Evolutionary conservation across 2,113 vertebrate genomes (phyloP), one percentile per base, ranked within the genome.

Genomic region (Saguinus imperator): DNA sequence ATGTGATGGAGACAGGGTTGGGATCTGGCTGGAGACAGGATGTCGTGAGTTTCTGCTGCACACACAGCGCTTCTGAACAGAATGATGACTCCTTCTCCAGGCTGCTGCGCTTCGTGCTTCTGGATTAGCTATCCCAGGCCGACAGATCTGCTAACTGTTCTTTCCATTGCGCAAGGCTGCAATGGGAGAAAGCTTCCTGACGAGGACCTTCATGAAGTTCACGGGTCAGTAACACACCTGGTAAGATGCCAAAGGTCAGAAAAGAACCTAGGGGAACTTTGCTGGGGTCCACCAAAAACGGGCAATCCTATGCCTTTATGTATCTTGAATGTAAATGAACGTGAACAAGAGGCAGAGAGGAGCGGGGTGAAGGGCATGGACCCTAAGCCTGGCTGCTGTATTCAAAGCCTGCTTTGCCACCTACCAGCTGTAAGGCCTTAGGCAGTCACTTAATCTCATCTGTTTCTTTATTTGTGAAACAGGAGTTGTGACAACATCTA

Each of bases 61-160:
- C 43, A 20, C 25, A 2, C 8, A 40, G 20, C 20, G 52, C 35
- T 73, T 82, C 82, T 52, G 82, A 82, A 37, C 32, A 32, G 14
- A 64, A 52, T 3, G 64, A 21, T 21, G 11, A 12, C 12, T 20
- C 43, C 75, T 81, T 6, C 8, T 37, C 8, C 16, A 0, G 45
- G 32, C 23, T 14, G 0, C n/a, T 52, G 64, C n/a, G 50, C 16
- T 23, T 72, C 0, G 0, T 17, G 61, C n/a, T 11, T 87, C 76
- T 3, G 17, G 82, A 23, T 43, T 11, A n/a, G 52, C 82, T 61
- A 6, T 17, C 27, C 14, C 4, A 17, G 21, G 48, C 45, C 7
- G 0, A 9, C n/a, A 45, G 17, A 8, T 48, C 89, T 32, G 23
- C 76, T 5, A 5, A 23, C 1, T 25, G 10, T n/a, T 61, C 20